Evolutionary conservation across 2,113 vertebrate species (phyloP), one percentile per base, ranked within the genome.

Genomic region (Pithys albifrons): DNA sequence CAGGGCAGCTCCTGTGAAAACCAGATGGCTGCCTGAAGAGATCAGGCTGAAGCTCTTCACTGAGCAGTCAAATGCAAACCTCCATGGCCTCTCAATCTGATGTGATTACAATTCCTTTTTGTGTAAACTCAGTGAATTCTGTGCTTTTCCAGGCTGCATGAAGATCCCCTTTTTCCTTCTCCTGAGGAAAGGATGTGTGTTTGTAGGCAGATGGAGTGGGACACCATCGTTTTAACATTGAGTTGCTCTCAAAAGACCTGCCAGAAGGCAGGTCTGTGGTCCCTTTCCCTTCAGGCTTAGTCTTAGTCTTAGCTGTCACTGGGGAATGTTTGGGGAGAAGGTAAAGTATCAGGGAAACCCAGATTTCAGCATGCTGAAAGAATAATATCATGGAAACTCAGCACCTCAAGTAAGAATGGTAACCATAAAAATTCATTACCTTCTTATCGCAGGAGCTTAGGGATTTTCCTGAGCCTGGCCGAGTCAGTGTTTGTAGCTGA

Each of bases 221-320:
- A 4, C 2, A 15, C 25, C 3, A 0, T 22, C 19, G 45, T 45
- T 82, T 75, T 80, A 72, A 43, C 20, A 20, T 19, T 0, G 0
- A 6, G 55, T 18, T 75, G 10, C 48, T 73, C 19, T 29, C 19
- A 22, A 41, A 7, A 59, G 43, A 19, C 55, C 35, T 57, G 10
- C 6, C 35, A 48, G 35, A 72, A 31, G 8, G 19, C 54, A 17
- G 24, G 19, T 61, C 75, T 0, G 1, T 8, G 2, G 37, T 28
- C 15, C 46, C 55, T 66, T 81, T 49, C 20, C 20, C 12, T 75
- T 39, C 1, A 0, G 64, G 10, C 58, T 66, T 1, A 2, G 64
- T 27, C 58, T 66, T 1, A 2, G 64, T 27, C 27, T 73, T 57
- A 37, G 28, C 23, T 66, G 4, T 55, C 59, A 29, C 29, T 66